Evolutionary conservation across 2,113 vertebrate species (phyloP).

Genomic region (Heloderma charlesbogerti): DNA sequence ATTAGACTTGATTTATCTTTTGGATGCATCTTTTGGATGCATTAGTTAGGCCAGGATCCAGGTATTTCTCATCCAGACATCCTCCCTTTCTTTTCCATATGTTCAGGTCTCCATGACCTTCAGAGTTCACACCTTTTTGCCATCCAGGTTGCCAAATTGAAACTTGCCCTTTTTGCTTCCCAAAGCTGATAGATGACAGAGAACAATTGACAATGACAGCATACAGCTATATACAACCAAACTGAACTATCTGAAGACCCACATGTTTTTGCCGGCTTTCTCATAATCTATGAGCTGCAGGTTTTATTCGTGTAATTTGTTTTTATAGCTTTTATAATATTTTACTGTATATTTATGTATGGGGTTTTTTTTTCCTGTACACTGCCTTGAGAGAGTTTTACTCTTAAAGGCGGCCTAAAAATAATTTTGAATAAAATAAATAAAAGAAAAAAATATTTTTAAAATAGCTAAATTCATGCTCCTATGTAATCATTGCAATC

Average conservation of each 20-base stretch:
- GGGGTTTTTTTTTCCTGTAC: too few species aligned
- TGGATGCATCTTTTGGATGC: background rate
- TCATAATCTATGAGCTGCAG: too few species aligned
- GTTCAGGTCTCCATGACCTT: background rate
- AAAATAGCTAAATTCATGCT: background rate
- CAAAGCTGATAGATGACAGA: background rate
- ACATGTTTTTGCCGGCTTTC: too few species aligned
- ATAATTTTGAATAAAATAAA: background rate
- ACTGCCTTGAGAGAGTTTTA: too few species aligned
- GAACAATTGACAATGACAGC: background rate
- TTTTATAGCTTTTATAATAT: too few species aligned
- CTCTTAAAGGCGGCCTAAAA: too few species aligned
- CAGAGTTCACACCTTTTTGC: background rate
- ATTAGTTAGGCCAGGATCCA: background rate
- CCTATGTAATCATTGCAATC: background rate
- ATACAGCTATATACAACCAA: background rate
- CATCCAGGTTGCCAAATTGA: background rate
- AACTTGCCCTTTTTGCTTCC: background rate
- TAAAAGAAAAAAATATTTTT: too few species aligned
- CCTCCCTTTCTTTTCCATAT: background rate
- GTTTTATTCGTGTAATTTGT: too few species aligned
- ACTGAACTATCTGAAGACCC: background rate
- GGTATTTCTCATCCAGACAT: background rate
- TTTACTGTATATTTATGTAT: too few species aligned
- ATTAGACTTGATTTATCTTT: background rate